These are phyloP conservation scores for Chelidonichthys spinosus DNA, from an alignment of 2,797 vertebrate genomes.

Conservation along the genomic window DNA sequence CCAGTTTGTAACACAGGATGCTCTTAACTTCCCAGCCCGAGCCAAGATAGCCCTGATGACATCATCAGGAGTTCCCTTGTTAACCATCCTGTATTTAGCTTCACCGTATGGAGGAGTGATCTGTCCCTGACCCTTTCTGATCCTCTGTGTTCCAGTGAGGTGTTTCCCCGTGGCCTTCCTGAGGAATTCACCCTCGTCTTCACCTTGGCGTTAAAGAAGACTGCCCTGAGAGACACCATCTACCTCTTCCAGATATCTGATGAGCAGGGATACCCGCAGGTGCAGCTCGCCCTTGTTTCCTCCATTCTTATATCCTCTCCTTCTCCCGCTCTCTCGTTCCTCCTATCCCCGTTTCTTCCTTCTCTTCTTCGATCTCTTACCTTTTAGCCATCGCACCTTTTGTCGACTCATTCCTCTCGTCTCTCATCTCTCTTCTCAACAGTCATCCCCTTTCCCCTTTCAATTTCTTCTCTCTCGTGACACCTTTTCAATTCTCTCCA, in stretches of 20 bases:
- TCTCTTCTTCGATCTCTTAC: conserved; percentile 12
- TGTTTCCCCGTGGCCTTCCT: conserved; percentile 92
- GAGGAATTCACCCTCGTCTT: conserved; percentile 91
- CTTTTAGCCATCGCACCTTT: conserved; percentile 48
- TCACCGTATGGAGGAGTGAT: neutral
- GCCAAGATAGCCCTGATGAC: neutral
- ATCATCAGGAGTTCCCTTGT: neutral
- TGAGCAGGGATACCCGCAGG: conserved; percentile 93
- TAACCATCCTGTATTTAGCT: neutral
- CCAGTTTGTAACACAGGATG: neutral
- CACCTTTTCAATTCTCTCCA: conserved; percentile 64
- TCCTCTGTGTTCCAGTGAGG: conserved; percentile 81
- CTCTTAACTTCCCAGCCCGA: neutral
- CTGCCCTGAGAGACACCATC: conserved; percentile 88
- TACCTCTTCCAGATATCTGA: conserved; percentile 95
- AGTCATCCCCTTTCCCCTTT: conserved; percentile 61
- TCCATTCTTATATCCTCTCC: neutral
- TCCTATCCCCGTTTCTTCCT: neutral
- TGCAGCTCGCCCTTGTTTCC: conserved; percentile 61
- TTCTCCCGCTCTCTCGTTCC: neutral
- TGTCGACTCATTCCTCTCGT: conserved; percentile 26
- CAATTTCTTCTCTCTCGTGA: conserved; percentile 54
- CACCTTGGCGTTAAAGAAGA: conserved; percentile 92
- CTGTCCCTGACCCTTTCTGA: conserved; percentile 6
- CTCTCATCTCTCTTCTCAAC: conserved; percentile 52